phyloP scores from a whole-genome alignment of 2,888 invertebrate genomes.

The Lithophane socia region DNA sequence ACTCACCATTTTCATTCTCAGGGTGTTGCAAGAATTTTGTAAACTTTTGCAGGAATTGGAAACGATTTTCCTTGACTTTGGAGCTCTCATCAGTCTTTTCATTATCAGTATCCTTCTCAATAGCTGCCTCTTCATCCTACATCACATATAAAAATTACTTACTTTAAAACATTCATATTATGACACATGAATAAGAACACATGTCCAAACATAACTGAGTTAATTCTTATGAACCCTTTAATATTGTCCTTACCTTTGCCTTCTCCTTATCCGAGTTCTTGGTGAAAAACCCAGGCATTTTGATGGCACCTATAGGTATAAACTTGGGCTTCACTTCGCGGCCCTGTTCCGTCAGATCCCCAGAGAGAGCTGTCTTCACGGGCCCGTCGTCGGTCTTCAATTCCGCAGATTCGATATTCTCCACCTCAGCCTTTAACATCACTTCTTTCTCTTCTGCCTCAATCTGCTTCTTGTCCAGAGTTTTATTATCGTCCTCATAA shows the following conservation, averaged over 20 bases:
- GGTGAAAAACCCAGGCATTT: constrained; percentile 96
- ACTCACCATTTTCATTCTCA: constrained; percentile 79
- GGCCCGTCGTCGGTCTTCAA: constrained; percentile 85
- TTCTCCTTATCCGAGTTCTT: constrained; percentile 94
- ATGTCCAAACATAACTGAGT: not conserved
- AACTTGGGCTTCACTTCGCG: constrained; percentile 95
- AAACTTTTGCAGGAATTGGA: constrained; percentile 84
- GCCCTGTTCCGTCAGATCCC: constrained; percentile 91
- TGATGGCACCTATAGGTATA: constrained; percentile 96
- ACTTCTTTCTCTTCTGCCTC: constrained; percentile 92
- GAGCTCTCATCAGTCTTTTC: constrained; percentile 82
- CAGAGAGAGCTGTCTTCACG: constrained; percentile 88
- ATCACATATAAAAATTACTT: constrained; percentile 29
- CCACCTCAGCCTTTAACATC: constrained; percentile 91
- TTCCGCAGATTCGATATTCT: constrained; percentile 84
- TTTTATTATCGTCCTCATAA: constrained; percentile 82
- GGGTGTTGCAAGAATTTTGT: constrained; percentile 83
- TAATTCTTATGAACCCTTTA: too few species aligned
- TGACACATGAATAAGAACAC: not conserved
- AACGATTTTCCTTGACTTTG: constrained; percentile 81
- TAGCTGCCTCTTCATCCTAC: constrained; percentile 83
- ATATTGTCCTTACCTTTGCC: constrained; percentile 90
- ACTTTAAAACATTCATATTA: not conserved
- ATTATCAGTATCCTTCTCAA: constrained; percentile 83
- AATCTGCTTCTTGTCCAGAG: constrained; percentile 92